phyloP scores from a whole-genome alignment of 2,888 invertebrate genomes.

The Hyalella azteca region DNA sequence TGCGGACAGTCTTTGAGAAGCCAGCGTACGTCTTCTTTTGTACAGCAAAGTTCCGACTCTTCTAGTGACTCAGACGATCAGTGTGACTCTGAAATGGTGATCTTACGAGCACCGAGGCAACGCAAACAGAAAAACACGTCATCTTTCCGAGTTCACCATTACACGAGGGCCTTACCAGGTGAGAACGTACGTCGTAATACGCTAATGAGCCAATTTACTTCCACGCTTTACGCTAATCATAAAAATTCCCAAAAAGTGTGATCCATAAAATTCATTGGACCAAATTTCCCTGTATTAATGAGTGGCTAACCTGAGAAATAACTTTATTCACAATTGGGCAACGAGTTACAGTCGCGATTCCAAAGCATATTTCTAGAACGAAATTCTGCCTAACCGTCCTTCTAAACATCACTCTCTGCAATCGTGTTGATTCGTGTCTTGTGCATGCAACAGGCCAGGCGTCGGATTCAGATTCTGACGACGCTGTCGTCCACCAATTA shows the following conservation, averaged over 20 bases:
- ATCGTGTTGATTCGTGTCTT: too few relatives aligned
- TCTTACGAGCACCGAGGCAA: constrained; percentile 11
- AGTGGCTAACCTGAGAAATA: too few relatives aligned
- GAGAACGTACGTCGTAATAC: background rate
- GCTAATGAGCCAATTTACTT: too few relatives aligned
- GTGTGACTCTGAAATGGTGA: constrained; percentile 33
- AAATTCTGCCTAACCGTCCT: too few relatives aligned
- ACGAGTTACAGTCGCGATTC: too few relatives aligned
- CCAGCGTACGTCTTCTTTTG: constrained; percentile 8
- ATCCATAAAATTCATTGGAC: too few relatives aligned
- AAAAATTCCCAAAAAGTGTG: too few relatives aligned
- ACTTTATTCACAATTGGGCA: too few relatives aligned
- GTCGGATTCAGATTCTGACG: constrained; percentile 78
- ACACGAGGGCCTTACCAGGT: background rate
- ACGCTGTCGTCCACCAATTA: constrained; percentile 73
- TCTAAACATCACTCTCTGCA: too few relatives aligned
- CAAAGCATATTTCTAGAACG: too few relatives aligned
- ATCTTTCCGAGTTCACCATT: background rate
- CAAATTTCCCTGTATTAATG: too few relatives aligned
- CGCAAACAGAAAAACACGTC: constrained; percentile 19
- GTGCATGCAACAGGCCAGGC: background rate
- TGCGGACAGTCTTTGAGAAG: background rate
- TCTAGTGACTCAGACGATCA: constrained; percentile 31
- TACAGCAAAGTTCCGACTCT: background rate
- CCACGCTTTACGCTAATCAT: too few relatives aligned